Conservation (phyloP, 2,113 vertebrate species). For the Anarrhichthys ocellatus region DNA sequence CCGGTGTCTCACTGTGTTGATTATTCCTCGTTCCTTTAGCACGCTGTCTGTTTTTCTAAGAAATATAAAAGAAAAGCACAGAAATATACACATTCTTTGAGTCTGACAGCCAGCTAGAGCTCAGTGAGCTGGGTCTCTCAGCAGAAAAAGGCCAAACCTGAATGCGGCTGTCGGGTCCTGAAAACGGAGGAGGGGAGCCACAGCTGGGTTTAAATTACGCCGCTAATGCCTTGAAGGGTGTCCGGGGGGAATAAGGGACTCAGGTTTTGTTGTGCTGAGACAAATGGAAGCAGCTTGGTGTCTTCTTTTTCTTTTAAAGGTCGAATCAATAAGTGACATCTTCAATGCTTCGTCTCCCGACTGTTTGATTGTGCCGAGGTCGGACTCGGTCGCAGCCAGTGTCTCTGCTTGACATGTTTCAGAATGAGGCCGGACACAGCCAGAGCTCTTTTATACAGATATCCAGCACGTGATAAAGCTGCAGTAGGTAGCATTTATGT, state of each 20-base stretch:
- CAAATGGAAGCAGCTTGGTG: not conserved
- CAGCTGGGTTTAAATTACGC: constrained; percentile 25
- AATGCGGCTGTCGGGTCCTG: constrained; percentile 13
- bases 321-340: constrained; percentile 24
- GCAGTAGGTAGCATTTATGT: not conserved
- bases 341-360: not conserved
- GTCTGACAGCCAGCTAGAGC: constrained; percentile 30
- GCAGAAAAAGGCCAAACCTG: constrained; percentile 26
- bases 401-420: constrained; percentile 3
- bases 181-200: constrained; percentile 9
- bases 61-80: not conserved
- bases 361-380: constrained; percentile 12
- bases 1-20: constrained; percentile 3
- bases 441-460: not conserved
- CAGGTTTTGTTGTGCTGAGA: not conserved
- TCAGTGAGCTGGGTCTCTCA: constrained; percentile 27
- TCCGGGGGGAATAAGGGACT: not conserved
- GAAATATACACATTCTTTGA: constrained; percentile 5
- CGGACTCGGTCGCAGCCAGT: constrained; percentile 34
- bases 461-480: not conserved
- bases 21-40: not conserved
- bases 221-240: not conserved
- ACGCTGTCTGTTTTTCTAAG: not conserved
- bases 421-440: not conserved
- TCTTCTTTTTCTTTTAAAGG: too few species aligned